Percentiles rank a stretch among this genome's conserved stretches.
These are phyloP conservation scores for Parauchenoglanis punctatus DNA, from an alignment of 2,797 vertebrate genomes.

Conservation along the genomic window DNA sequence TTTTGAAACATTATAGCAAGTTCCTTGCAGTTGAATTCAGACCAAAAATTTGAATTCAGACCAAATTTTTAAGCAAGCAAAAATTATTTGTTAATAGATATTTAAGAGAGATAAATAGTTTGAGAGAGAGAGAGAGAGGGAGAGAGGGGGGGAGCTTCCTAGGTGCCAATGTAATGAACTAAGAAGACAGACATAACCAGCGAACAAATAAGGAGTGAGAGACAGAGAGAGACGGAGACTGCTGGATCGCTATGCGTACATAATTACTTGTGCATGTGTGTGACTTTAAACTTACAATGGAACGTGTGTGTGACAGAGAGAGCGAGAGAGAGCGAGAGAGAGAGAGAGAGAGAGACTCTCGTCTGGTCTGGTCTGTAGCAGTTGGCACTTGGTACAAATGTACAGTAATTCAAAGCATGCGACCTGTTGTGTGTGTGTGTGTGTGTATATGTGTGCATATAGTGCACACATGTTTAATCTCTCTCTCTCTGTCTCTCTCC, in stretches of 20 bases:
- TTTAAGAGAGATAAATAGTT: neutral
- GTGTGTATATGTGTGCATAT: conserved; percentile 39
- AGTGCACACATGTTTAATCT: neutral
- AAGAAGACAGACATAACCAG: conserved; percentile 28
- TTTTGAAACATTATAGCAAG: neutral
- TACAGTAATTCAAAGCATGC: conserved; percentile 81
- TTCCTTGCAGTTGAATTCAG: neutral
- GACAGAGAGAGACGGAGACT: conserved; percentile 36
- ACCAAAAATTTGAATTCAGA: too few relatives aligned
- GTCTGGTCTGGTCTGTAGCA: conserved; percentile 62
- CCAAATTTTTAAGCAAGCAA: neutral
- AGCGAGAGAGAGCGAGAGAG: conserved; percentile 39
- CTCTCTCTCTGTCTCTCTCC: neutral
- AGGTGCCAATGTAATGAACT: conserved; percentile 22
- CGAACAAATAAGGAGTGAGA: conserved; percentile 35
- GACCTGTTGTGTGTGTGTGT: conserved; percentile 61
- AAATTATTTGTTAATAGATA: neutral
- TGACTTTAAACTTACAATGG: conserved; percentile 11
- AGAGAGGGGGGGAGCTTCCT: neutral
- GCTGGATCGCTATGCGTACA: conserved; percentile 25
- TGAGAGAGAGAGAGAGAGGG: neutral
- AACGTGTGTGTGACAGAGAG: conserved; percentile 11
- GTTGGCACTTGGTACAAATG: conserved; percentile 75
- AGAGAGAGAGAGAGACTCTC: conserved; percentile 48
- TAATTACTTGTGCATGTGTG: conserved; percentile 10